phyloP scores from a whole-genome alignment of 2,888 invertebrate genomes.

The Patella depressa region DNA sequence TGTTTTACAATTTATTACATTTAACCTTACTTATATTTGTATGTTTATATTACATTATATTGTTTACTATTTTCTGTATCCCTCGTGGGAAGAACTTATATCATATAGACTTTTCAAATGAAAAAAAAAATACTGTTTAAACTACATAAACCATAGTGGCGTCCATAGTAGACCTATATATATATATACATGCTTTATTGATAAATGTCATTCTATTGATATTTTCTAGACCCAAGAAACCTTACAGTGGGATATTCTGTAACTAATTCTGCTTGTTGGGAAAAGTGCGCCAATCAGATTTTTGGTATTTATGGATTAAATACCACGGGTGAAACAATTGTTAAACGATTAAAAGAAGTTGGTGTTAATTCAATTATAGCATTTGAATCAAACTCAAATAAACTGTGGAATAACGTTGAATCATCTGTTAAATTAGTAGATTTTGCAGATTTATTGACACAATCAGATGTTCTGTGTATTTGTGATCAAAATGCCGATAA shows the following conservation, averaged over 20 bases:
- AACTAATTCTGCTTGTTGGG: not conserved
- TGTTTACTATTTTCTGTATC: no score
- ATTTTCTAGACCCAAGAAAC: no score
- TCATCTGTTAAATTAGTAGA: constrained; percentile 75
- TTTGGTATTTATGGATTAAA: constrained; percentile 74
- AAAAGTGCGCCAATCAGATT: constrained; percentile 75
- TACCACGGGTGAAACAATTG: constrained; percentile 77
- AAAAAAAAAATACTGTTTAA: no score
- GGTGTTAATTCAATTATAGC: constrained; percentile 73
- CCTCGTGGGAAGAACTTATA: no score
- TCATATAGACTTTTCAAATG: no score
- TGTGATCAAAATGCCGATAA: constrained; percentile 81
- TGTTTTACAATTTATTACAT: no score
- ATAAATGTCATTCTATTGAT: no score
- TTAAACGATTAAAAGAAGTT: constrained; percentile 81
- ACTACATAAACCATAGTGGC: no score
- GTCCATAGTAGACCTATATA: no score
- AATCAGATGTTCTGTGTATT: constrained; percentile 89
- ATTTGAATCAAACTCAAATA: constrained; percentile 67
- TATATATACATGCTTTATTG: no score
- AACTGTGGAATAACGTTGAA: constrained; percentile 82
- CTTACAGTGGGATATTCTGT: not conserved
- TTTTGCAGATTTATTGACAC: constrained; percentile 80
- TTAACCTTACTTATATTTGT: no score
- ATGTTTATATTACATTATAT: no score